These are phyloP conservation scores for Muscidifurax raptorellus DNA, from an alignment of 1,140 invertebrate genomes.

Conservation along the genomic window DNA sequence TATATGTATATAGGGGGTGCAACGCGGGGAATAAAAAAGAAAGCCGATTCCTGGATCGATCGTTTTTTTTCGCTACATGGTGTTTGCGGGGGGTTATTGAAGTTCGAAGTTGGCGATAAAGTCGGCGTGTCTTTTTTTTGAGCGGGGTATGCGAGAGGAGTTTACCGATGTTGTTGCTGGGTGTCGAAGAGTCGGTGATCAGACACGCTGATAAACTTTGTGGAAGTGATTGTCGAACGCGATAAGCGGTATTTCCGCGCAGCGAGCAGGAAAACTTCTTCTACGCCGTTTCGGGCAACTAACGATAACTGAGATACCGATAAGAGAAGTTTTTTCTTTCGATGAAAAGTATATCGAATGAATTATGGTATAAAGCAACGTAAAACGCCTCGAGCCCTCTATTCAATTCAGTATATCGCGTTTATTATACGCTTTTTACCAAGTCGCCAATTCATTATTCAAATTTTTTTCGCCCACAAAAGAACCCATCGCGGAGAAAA, in stretches of 20 bases:
- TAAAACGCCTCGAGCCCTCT: background rate
- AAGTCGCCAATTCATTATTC: slow-evolving; percentile 1
- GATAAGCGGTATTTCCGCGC: background rate
- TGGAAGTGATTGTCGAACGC: background rate
- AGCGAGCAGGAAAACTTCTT: no score
- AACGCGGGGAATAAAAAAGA: background rate
- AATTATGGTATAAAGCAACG: background rate
- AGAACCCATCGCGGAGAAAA: background rate
- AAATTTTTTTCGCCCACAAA: background rate
- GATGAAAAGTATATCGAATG: background rate
- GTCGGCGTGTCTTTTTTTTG: background rate
- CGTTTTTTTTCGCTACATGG: background rate
- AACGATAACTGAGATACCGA: no score
- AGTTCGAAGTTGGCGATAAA: background rate
- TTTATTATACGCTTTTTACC: background rate
- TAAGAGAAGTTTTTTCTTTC: no score
- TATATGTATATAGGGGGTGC: background rate
- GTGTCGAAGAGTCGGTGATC: no score
- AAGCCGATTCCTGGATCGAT: background rate
- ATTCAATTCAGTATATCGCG: background rate
- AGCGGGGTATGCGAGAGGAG: background rate
- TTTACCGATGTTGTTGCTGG: no score
- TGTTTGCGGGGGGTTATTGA: background rate
- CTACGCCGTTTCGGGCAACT: no score
- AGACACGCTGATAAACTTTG: background rate